These are phyloP conservation scores for Anoplophora glabripennis DNA, from an alignment of 1,140 invertebrate species.

Conservation along the genomic window DNA sequence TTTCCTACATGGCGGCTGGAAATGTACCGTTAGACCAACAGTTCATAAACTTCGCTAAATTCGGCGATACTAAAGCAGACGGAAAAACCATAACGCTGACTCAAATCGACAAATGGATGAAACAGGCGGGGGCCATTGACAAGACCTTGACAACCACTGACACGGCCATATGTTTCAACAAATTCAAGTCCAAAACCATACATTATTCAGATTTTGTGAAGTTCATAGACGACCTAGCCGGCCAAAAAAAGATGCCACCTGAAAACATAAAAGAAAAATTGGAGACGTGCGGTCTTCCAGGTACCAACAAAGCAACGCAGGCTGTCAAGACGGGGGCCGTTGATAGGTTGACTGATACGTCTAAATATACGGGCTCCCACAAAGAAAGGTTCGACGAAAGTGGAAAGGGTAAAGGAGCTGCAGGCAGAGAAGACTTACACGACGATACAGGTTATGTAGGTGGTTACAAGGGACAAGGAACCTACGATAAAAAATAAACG, in stretches of 20 bases:
- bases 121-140: slow-evolving; percentile 70
- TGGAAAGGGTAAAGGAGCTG: slow-evolving; percentile 85
- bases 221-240: slow-evolving; percentile 58
- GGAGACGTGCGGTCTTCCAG: slow-evolving; percentile 53
- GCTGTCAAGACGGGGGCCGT: slow-evolving; percentile 66
- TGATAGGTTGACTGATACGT: slow-evolving; percentile 83
- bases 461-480: slow-evolving; percentile 64
- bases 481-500: slow-evolving; percentile 28
- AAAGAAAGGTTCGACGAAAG: slow-evolving; percentile 82
- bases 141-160: slow-evolving; percentile 66
- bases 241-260: slow-evolving; percentile 54
- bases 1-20: no score
- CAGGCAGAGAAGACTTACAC: slow-evolving; percentile 74
- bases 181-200: slow-evolving; percentile 53
- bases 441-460: slow-evolving; percentile 83
- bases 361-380: slow-evolving; percentile 87
- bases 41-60: slow-evolving; percentile 62
- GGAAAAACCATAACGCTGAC: slow-evolving; percentile 65
- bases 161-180: slow-evolving; percentile 65
- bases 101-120: slow-evolving; percentile 75
- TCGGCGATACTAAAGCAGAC: slow-evolving; percentile 63
- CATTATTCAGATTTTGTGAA: slow-evolving; percentile 25
- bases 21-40: slow-evolving; percentile 23
- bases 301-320: slow-evolving; percentile 36
- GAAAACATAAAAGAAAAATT: slow-evolving; percentile 56